phyloP scores from a whole-genome alignment of 2,797 vertebrate genomes.

The Phataginus tetradactyla region DNA sequence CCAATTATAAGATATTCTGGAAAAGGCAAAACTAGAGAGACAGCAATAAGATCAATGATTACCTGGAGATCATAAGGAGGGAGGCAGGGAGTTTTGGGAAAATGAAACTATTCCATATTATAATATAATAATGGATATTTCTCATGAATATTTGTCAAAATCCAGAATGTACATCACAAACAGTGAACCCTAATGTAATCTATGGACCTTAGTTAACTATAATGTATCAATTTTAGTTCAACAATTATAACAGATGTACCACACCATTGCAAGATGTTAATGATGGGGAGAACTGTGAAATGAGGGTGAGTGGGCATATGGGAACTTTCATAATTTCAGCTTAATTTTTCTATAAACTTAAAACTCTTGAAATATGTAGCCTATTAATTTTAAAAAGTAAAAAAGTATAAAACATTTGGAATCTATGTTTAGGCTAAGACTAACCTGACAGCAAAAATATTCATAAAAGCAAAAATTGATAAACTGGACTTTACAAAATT shows the following conservation, averaged over 20 bases:
- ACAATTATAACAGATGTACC: neutral
- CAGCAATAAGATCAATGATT: neutral
- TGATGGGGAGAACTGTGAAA: neutral
- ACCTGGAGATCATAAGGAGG: neutral
- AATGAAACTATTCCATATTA: neutral
- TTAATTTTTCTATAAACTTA: neutral
- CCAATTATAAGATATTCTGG: neutral
- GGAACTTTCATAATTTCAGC: neutral
- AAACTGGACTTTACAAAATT: neutral
- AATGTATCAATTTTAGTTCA: neutral
- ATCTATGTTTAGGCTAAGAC: neutral
- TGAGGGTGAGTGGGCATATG: neutral
- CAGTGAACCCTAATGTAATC: neutral
- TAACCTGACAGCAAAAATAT: neutral
- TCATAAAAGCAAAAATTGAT: neutral
- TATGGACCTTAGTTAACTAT: neutral
- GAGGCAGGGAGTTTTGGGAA: neutral
- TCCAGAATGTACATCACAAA: neutral
- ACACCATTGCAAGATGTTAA: neutral
- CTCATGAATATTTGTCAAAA: neutral
- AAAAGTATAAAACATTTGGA: neutral
- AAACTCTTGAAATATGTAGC: neutral
- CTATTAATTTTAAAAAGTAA: neutral
- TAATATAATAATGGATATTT: neutral
- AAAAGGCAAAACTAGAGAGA: neutral